phyloP scores from a whole-genome alignment of 2,797 vertebrate species.

The Spinus pinus region DNA sequence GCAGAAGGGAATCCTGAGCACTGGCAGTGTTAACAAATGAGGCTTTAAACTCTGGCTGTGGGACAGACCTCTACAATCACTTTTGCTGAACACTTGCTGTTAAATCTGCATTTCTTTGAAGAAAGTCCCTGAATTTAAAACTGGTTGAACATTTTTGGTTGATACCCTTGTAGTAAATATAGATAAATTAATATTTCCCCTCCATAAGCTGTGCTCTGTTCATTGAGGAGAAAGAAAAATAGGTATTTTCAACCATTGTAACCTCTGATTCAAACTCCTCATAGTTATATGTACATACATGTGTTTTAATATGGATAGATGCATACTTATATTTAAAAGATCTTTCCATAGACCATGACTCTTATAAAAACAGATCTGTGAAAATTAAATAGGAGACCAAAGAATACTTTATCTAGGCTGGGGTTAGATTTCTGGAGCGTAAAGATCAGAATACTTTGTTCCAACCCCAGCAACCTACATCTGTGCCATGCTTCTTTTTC shows the following conservation, averaged over 20 bases:
- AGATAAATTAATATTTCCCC: background rate
- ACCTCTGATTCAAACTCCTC: background rate
- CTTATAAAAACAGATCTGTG: background rate
- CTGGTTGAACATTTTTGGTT: background rate
- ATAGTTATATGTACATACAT: rapidly evolving
- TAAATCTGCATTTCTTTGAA: background rate
- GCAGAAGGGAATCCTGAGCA: background rate
- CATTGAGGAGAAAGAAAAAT: background rate
- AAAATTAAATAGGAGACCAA: background rate
- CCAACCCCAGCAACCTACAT: background rate
- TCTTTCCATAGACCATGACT: background rate
- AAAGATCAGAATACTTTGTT: background rate
- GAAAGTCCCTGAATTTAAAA: background rate
- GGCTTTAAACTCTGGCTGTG: background rate
- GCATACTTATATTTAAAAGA: background rate
- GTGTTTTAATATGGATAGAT: background rate
- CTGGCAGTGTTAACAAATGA: background rate
- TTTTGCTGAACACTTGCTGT: background rate
- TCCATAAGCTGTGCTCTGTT: background rate
- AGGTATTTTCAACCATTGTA: background rate
- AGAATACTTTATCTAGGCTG: background rate
- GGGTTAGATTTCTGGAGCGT: background rate
- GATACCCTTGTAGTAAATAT: background rate
- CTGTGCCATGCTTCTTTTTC: background rate
- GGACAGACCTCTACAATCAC: background rate